Evolutionary conservation across 2,113 vertebrate species (phyloP), one percentile per base, ranked within the genome.

Genomic region (Mus spicilegus): DNA sequence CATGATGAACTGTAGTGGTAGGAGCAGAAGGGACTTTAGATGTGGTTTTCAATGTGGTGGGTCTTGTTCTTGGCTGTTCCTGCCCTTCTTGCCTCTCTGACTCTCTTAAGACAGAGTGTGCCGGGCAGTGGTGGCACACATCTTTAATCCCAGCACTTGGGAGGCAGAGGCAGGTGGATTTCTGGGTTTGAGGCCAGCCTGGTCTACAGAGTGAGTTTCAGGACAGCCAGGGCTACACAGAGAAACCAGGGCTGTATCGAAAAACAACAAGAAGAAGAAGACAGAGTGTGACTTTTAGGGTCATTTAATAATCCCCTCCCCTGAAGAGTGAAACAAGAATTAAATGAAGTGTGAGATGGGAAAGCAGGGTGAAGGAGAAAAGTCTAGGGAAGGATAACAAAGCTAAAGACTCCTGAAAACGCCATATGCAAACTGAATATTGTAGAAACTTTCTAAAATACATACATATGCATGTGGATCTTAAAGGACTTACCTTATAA

Each of bases 1-100:
- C 10, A 30, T n/a, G 61, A 22, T 0, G 7, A 70, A 14, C 30
- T 16, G 7, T 5, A 10, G 7, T 1, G 28, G 42, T 4, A 0
- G 61, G 36, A 17, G 6, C 0, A 3, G 46, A 1, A 0, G 54
- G 54, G 73, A 26, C 42, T 42, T n/a, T 13, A 28, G 0, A 5
- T 33, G 33, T 0, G 36, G 63, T 61, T 42, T 49, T 70, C 16
- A 2, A 28, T 39, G 1, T 6, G 54, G 1, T n/a, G 16, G 9
- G 24, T 20, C 84, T 2, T 19, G 11, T n/a, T 93, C 46, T 46
- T 65, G 51, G 63, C 61, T 91, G 20, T 90, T 17, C 56, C 39
- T n/a, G 65, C 11, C 24, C 26, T 39, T 65, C 56, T 75, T 73
- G 3, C 16, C 30, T 87, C 54, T 95, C 86, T 92, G 36, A 11